Evolutionary conservation across 2,797 vertebrate species (phyloP).

Genomic region (Rhyacichthys aspro): DNA sequence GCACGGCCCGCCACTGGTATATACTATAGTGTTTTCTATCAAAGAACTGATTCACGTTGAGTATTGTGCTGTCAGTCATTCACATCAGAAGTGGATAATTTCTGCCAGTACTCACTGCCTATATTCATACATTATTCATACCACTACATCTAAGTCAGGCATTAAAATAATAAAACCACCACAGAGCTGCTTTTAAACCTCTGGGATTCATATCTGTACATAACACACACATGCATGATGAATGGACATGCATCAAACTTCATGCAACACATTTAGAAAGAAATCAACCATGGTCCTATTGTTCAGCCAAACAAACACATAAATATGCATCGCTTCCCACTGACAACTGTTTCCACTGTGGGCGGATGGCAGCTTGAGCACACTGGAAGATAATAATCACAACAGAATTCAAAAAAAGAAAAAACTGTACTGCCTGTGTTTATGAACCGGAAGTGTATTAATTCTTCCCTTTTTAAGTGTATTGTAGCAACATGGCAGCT

Average conservation of each 20-base stretch:
- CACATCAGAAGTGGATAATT: too few species aligned
- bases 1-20: too few species aligned
- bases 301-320: slow-evolving; percentile 4
- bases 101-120: too few species aligned
- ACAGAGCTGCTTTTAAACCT: neutral
- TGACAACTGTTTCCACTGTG: neutral
- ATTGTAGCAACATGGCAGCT: too few species aligned
- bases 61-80: too few species aligned
- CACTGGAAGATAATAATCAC: neutral
- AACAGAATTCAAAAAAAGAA: neutral
- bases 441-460: too few species aligned
- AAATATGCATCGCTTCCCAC: slow-evolving; percentile 11
- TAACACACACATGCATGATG: slow-evolving; percentile 2
- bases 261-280: neutral
- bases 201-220: neutral
- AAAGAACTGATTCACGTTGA: too few species aligned
- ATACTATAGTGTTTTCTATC: too few species aligned
- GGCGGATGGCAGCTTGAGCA: neutral
- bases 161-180: neutral
- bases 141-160: too few species aligned
- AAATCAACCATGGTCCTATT: neutral
- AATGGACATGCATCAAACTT: neutral
- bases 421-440: too few species aligned
- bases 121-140: too few species aligned
- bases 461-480: too few species aligned